phyloP scores from a whole-genome alignment of 2,797 vertebrate species.

The Gadopsis bispinosus region DNA sequence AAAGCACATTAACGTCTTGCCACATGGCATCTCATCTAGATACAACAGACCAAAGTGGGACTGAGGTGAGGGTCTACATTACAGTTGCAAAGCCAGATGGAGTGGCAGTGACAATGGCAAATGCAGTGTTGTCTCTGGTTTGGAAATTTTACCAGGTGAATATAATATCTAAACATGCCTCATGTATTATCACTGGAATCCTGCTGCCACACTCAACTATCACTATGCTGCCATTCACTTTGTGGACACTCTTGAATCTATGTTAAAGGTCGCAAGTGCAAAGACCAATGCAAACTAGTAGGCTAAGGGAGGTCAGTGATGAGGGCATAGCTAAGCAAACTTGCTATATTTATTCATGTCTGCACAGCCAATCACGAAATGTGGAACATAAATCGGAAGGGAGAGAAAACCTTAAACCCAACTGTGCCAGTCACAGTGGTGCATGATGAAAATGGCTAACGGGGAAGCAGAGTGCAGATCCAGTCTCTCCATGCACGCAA shows the following conservation, averaged over 20 bases:
- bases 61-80: background rate
- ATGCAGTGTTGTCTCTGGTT: background rate
- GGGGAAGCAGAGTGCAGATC: background rate
- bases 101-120: background rate
- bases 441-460: background rate
- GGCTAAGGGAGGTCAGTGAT: background rate
- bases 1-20: background rate
- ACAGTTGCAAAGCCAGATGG: constrained; percentile 6
- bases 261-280: background rate
- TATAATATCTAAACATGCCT: background rate
- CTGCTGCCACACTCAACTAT: background rate
- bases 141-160: background rate
- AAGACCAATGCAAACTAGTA: background rate
- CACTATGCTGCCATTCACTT: background rate
- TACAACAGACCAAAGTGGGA: background rate
- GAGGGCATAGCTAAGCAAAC: background rate
- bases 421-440: background rate
- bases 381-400: background rate
- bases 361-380: background rate
- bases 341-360: background rate
- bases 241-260: background rate
- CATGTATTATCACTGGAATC: background rate
- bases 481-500: background rate
- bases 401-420: background rate
- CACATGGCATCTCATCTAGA: background rate